Base-by-base conservation (phyloP, 2,113 vertebrate genomes). In the Hirundichthys speculiger region DNA sequence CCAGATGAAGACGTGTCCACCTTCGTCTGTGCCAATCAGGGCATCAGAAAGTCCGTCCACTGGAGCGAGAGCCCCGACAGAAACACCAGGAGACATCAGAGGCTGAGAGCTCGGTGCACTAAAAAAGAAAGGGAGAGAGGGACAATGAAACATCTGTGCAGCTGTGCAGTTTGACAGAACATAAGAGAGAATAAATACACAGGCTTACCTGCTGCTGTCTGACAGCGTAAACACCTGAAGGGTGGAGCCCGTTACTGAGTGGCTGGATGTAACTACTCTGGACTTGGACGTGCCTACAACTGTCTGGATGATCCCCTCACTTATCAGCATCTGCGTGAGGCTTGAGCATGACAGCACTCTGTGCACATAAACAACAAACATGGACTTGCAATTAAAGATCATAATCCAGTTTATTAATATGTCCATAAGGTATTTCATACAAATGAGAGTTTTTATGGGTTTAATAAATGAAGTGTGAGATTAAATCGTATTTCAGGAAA, bases 11-110 rank as follows among this genome's bases (percentile, higher is more conserved):
- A 91, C 73, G 34, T 2, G 38, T 27, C 82, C 83, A 0, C 18
- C 45, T 10, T 91, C 85, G 24, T 87, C 73, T 40, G 82, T 80
- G 18, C 86, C 90, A 12, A 90, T 75, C 56, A 91, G 62, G 72
- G 87, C 87, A 1, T 91, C 83, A 2, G 61, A 1, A 10, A 88
- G 85, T 48, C 71, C 85, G 0, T 90, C 84, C 34, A 91, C 90
- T 3, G 75, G 46, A 43, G 87, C 85, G 22, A 91, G 70, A 3
- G 80, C 66, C 20, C 58, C 53, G 6, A 91, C 64, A 21, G 73
- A 77, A 52, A 77, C 71, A 0, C 80, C 88, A 20, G 87, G 83
- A 43, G 79, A 76, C 52, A 12, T 58, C 0, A 91, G 88, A 54
- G 52, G 41, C 54, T 39, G 79, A 57, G 50, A 45, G 21, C 27